phyloP scores from a whole-genome alignment of 2,797 vertebrate genomes.

The Hippopotamyrus pictus region DNA sequence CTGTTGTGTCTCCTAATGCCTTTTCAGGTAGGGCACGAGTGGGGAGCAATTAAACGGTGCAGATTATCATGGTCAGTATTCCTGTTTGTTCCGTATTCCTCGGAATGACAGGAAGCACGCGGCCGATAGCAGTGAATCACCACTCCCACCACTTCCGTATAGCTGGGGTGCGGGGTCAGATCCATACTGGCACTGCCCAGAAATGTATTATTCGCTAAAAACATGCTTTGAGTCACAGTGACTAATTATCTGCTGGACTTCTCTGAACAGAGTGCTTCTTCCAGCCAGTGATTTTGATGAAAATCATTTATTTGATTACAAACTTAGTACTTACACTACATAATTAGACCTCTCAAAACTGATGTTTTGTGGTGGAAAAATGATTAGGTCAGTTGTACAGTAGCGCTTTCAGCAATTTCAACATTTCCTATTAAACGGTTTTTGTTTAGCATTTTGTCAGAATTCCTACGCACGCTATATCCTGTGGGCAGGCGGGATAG shows the following conservation, averaged over 20 bases:
- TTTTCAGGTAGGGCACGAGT: not conserved
- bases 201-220: conserved; percentile 3
- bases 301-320: not conserved
- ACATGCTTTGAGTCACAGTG: not conserved
- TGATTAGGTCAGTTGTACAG: not conserved
- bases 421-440: not conserved
- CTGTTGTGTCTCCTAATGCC: not conserved
- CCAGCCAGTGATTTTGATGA: not conserved
- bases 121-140: not conserved
- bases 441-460: not conserved
- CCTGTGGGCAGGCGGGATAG: not conserved
- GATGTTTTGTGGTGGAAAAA: not conserved
- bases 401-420: not conserved
- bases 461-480: not conserved
- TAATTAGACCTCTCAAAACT: not conserved
- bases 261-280: not conserved
- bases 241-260: not conserved
- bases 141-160: not conserved
- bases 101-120: not conserved
- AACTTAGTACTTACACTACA: not conserved
- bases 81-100: not conserved
- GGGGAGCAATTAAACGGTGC: not conserved
- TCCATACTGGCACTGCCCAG: not conserved
- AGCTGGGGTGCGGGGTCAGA: not conserved
- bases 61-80: not conserved